Percentiles rank a stretch among this genome's conserved stretches.
Evolutionary conservation across 2,888 invertebrate genomes (phyloP).

Genomic region (Microctonus aethiopoides): DNA sequence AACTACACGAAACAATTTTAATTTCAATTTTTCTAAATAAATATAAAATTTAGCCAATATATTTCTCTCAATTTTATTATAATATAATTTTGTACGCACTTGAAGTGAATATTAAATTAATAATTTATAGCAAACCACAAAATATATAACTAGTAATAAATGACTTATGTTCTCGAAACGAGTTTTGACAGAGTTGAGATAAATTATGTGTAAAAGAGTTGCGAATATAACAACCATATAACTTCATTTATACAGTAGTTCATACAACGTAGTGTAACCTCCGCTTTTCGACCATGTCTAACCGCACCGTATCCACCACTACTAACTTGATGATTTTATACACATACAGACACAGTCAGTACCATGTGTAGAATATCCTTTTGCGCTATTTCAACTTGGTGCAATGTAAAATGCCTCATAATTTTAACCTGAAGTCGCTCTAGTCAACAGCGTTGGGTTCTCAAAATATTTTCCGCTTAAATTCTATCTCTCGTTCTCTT

Average conservation of each 20-base stretch:
- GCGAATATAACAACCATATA: conserved; percentile 36
- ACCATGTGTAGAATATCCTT: neutral
- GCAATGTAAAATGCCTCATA: conserved; percentile 40
- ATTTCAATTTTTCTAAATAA: too few relatives aligned
- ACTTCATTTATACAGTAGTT: conserved; percentile 39
- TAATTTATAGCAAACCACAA: neutral
- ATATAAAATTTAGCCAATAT: too few relatives aligned
- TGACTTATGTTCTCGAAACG: neutral
- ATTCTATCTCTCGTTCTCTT: conserved; percentile 2
- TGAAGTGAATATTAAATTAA: too few relatives aligned
- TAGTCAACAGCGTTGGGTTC: conserved; percentile 24
- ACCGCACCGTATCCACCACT: neutral
- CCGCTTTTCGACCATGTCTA: conserved; percentile 10
- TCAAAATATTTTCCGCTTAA: neutral
- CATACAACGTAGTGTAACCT: conserved; percentile 15
- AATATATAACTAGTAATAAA: neutral
- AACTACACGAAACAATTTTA: too few relatives aligned
- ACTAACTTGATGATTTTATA: neutral
- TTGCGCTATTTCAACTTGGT: conserved; percentile 30
- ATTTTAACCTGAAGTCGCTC: conserved; percentile 31
- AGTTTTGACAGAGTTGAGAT: neutral
- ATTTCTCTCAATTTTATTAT: too few relatives aligned
- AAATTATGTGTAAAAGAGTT: conserved; percentile 12
- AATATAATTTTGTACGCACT: too few relatives aligned
- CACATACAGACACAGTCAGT: neutral